Percentiles rank a stretch among this genome's conserved stretches.
These are phyloP conservation scores for Acanthosepion lycidas DNA, from an alignment of 2,888 invertebrate genomes.

Conservation along the genomic window DNA sequence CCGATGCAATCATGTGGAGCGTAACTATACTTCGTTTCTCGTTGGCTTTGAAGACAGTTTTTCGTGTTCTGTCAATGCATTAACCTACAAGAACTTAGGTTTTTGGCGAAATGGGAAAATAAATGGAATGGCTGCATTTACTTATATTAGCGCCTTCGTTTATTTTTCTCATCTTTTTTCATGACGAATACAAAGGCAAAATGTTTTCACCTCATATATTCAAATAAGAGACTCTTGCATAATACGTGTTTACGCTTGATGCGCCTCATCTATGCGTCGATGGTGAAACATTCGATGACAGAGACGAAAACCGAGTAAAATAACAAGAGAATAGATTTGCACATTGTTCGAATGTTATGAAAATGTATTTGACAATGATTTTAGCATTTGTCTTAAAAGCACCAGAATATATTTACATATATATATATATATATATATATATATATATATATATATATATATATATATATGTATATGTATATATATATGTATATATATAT, in stretches of 20 bases:
- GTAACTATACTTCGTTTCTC: background rate
- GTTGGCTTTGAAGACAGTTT: background rate
- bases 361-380: background rate
- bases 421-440: too few relatives aligned
- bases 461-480: background rate
- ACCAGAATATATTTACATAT: background rate
- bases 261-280: background rate
- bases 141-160: background rate
- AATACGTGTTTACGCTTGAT: background rate
- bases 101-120: constrained; percentile 13
- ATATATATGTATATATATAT: background rate
- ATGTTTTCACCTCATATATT: background rate
- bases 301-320: background rate
- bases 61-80: background rate
- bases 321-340: background rate
- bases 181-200: background rate
- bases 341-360: constrained; percentile 3
- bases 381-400: background rate
- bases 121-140: background rate
- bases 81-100: background rate
- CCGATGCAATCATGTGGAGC: background rate
- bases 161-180: background rate
- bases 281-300: background rate
- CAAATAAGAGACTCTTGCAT: background rate
- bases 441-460: constrained; percentile 33